Conservation (phyloP, 2,888 invertebrate genomes). For the Onthophagus sagittarius region DNA sequence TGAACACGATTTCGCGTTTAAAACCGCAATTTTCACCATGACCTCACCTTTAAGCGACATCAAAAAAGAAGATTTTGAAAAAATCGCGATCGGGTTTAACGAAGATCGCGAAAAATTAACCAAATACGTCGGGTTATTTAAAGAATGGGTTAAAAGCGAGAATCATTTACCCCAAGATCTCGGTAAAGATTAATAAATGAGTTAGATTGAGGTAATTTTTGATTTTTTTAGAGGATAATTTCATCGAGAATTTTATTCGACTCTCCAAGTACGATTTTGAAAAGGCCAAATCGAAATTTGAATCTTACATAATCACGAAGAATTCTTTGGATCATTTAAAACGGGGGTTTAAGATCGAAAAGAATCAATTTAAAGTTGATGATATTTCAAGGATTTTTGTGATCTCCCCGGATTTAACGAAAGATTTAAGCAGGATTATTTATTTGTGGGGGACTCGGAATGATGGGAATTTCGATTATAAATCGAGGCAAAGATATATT, state of each 20-base stretch:
- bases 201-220: background rate
- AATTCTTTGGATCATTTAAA: background rate
- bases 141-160: constrained; percentile 16
- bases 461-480: background rate
- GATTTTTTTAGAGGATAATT: constrained; percentile 49
- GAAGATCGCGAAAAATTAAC: constrained; percentile 13
- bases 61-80: background rate
- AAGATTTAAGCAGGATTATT: background rate
- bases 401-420: background rate
- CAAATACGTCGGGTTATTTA: constrained; percentile 15
- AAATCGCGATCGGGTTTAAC: background rate
- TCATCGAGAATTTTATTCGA: constrained; percentile 56
- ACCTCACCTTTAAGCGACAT: background rate
- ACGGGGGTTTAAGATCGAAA: background rate
- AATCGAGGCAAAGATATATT: background rate
- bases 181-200: constrained; percentile 3
- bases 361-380: background rate
- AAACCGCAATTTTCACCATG: background rate
- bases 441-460: background rate
- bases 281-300: constrained; percentile 61
- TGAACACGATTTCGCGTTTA: too few relatives aligned
- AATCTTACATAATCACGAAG: constrained; percentile 48
- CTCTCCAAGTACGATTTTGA: constrained; percentile 64
- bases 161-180: constrained; percentile 11
- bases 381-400: background rate